A percentile compares a stretch with the other conserved stretches of the same genome.
phyloP scores from a whole-genome alignment of 1,140 invertebrate species.

The Archegozetes longisetosus region DNA sequence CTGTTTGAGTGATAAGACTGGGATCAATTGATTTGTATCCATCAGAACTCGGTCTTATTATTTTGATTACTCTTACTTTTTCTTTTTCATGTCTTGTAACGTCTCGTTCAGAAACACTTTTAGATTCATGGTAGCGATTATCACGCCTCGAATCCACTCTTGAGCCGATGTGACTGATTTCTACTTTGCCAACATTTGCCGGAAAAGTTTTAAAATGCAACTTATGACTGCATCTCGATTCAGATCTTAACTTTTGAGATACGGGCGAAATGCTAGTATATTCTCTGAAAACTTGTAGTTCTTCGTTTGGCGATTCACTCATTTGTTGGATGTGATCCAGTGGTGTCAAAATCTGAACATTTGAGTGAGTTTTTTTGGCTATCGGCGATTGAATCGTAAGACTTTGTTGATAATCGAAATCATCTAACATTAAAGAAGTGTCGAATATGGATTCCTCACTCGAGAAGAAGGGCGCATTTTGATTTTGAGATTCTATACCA shows the following conservation, averaged over 20 bases:
- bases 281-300: background rate
- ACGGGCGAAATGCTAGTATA: background rate
- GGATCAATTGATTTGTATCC: slow-evolving; percentile 2
- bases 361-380: too few relatives aligned
- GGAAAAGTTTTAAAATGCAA: background rate
- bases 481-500: background rate
- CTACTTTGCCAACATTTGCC: background rate
- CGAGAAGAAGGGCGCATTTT: background rate
- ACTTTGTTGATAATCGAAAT: background rate
- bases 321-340: background rate
- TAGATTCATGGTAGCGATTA: background rate
- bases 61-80: background rate
- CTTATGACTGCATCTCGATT: slow-evolving; percentile 8
- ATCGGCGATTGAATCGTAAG: too few relatives aligned
- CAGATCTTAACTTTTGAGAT: background rate
- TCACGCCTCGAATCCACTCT: slow-evolving; percentile 7
- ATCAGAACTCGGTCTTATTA: background rate
- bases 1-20: slow-evolving; percentile 12
- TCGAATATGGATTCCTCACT: background rate
- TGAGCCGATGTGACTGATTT: slow-evolving; percentile 10
- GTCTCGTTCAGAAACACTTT: too few relatives aligned
- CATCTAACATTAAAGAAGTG: background rate
- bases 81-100: background rate
- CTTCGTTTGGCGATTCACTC: background rate
- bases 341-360: background rate